These are phyloP conservation scores for Samia ricini DNA, from an alignment of 1,140 invertebrate species.

Conservation along the genomic window DNA sequence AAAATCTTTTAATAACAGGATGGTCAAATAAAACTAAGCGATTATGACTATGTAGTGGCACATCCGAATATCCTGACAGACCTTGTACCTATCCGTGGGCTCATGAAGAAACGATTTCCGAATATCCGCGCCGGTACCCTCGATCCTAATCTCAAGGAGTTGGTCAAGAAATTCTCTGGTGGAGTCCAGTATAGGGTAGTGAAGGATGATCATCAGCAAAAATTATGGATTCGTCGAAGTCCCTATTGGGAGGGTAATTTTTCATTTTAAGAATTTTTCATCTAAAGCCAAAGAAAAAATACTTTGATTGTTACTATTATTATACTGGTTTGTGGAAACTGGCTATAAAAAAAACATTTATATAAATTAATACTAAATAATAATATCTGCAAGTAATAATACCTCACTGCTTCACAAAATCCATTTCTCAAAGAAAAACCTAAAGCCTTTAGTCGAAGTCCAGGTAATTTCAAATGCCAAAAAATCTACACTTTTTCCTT, in stretches of 20 bases:
- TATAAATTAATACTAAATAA: too few species aligned
- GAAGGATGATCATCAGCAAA: slow-evolving; percentile 82
- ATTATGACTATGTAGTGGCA: slow-evolving; percentile 86
- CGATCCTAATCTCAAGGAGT: slow-evolving; percentile 78
- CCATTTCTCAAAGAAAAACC: too few species aligned
- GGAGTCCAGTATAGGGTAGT: slow-evolving; percentile 83
- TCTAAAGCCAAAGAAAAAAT: not conserved
- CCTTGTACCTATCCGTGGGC: slow-evolving; percentile 83
- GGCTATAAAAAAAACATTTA: too few species aligned
- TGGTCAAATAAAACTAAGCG: slow-evolving; percentile 82
- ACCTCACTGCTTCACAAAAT: too few species aligned
- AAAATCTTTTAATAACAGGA: slow-evolving; percentile 65
- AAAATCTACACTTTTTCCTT: too few species aligned
- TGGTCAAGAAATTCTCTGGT: slow-evolving; percentile 81
- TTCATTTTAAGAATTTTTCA: not conserved
- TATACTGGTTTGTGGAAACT: too few species aligned
- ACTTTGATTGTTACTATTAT: too few species aligned
- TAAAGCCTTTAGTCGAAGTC: too few species aligned
- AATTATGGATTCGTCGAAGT: slow-evolving; percentile 84
- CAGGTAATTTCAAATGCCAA: too few species aligned
- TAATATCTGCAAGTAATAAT: too few species aligned
- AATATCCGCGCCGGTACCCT: slow-evolving; percentile 83
- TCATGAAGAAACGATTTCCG: slow-evolving; percentile 88
- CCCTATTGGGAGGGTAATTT: slow-evolving; percentile 82
- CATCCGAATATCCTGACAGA: slow-evolving; percentile 89